Evolutionary conservation across 2,797 vertebrate species (phyloP), one percentile per base, ranked within the genome.

Genomic region (Enteromius anoplus): DNA sequence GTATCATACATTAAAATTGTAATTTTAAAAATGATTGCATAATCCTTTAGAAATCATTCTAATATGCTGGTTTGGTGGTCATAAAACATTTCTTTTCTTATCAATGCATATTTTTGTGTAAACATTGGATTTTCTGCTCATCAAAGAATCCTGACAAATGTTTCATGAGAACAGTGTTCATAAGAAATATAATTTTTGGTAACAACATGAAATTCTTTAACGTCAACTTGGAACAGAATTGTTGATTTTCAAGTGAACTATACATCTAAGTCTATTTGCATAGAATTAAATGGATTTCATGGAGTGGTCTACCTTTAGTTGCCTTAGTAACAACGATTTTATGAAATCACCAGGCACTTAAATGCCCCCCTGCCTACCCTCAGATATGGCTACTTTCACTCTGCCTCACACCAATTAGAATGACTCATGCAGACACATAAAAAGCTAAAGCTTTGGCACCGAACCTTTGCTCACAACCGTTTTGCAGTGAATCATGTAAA

Each of bases 381-480:
- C 75, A 55, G 76, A 66, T 69, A 64, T 58, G 83, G 45, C 60
- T 60, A 78, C 64, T 83, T 86, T 64, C 77, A 64, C 64, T 85
- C 23, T n/a, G 42, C 53, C 83, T 83, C 77, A 32, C 69, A 83
- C 58, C 87, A 86, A 86, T 83, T 84, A 84, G 15, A 55, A 40
- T 88, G 81, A 78, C 58, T 81, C 85, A 83, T 66, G 26, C 85
- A 75, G 81, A 64, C 80, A 78, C 29, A 80, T 75, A 32, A 69
- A 34, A 32, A 47, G 65, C 42, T 72, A 17, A 58, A 51, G 29
- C 55, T 77, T 29, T 58, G 62, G 51, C 70, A 72, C 47, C 29
- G 21, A 77, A 83, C 81, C 81, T 64, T 76, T 69, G 11, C 73
- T 78, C 65, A 21, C 5, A 37, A 77, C 1, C 40, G 62, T 83